These are phyloP conservation scores for Calidris pygmaea DNA, from an alignment of 2,113 vertebrate genomes.

Conservation along the genomic window DNA sequence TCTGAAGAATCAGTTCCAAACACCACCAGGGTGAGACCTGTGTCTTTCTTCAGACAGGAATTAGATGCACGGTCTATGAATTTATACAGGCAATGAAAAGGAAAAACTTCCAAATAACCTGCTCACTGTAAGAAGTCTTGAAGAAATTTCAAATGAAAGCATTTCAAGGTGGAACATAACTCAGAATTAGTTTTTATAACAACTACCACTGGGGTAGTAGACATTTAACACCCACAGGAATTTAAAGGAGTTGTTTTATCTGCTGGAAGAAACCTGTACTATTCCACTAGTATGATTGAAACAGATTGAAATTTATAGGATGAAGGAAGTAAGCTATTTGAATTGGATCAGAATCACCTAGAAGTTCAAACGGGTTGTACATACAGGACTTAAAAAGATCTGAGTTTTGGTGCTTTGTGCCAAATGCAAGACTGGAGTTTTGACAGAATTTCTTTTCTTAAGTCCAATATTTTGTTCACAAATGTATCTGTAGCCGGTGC, in stretches of 20 bases:
- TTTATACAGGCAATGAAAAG: neutral
- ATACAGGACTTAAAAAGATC: neutral
- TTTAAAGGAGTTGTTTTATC: slow-evolving; percentile 50
- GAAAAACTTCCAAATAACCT: slow-evolving; percentile 23
- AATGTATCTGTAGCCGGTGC: neutral
- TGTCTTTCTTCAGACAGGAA: slow-evolving; percentile 3
- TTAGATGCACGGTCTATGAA: neutral
- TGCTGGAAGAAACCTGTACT: slow-evolving; percentile 6
- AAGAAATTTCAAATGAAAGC: slow-evolving; percentile 21
- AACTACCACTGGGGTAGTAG: neutral
- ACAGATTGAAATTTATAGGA: neutral
- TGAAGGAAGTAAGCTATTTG: slow-evolving; percentile 3
- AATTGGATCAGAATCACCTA: slow-evolving; percentile 16
- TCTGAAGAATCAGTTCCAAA: neutral
- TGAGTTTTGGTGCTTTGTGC: neutral
- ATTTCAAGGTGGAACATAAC: neutral
- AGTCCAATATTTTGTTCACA: neutral
- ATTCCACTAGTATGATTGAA: neutral
- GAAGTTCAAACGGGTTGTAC: neutral
- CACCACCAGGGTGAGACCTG: neutral
- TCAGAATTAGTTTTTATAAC: slow-evolving; percentile 17
- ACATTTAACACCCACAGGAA: slow-evolving; percentile 55
- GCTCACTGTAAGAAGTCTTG: neutral
- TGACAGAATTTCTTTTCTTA: neutral
- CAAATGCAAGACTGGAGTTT: neutral